Conservation (phyloP, 2,888 invertebrate genomes). For the Agrochola lota region DNA sequence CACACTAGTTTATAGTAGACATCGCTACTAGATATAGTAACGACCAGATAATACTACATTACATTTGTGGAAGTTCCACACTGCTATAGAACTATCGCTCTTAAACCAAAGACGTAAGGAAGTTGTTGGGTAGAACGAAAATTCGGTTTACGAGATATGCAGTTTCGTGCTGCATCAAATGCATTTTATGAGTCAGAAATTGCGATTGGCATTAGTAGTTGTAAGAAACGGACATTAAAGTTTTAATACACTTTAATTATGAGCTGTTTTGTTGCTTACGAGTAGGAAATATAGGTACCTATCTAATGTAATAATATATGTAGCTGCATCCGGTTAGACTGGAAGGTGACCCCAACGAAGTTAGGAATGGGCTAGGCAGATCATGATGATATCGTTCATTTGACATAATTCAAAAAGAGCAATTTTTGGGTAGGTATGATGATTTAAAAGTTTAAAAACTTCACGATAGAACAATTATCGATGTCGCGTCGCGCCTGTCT, state of each 20-base stretch:
- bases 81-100: slow-evolving; percentile 31
- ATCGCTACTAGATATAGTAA: slow-evolving; percentile 64
- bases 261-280: slow-evolving; percentile 22
- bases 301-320: not conserved
- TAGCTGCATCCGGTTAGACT: not conserved
- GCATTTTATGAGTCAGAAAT: slow-evolving; percentile 74
- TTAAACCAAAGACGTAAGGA: slow-evolving; percentile 18
- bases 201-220: slow-evolving; percentile 73
- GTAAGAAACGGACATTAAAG: slow-evolving; percentile 54
- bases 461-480: too few relatives aligned
- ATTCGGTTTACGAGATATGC: slow-evolving; percentile 45
- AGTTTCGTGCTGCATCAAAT: slow-evolving; percentile 72
- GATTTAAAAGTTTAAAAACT: too few relatives aligned
- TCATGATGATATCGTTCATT: not conserved
- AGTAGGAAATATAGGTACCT: not conserved
- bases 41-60: slow-evolving; percentile 62
- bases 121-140: slow-evolving; percentile 43
- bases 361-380: too few relatives aligned
- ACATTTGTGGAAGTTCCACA: slow-evolving; percentile 22
- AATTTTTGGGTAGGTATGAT: too few relatives aligned
- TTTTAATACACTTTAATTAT: slow-evolving; percentile 51
- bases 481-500: too few relatives aligned
- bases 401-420: too few relatives aligned
- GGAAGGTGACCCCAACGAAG: not conserved
- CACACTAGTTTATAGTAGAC: slow-evolving; percentile 63